Conservation (phyloP, 2,797 vertebrate species). For the Macroramphosus scolopax region DNA sequence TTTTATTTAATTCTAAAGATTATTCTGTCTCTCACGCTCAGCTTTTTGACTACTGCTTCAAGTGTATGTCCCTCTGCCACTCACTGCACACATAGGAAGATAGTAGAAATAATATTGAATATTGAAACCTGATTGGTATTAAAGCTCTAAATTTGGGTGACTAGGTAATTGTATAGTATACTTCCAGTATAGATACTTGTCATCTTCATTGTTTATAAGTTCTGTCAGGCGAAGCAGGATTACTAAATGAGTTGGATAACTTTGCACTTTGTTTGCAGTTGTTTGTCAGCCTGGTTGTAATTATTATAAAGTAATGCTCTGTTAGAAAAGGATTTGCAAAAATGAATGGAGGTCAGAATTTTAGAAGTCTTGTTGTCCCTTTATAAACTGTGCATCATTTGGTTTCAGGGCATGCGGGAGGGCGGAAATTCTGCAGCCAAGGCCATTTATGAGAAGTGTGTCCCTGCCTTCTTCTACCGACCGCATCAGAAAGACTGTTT, state of each 20-base stretch:
- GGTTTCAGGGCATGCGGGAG: conserved; percentile 83
- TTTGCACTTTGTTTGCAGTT: no score
- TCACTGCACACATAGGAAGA: background rate
- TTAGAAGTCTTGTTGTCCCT: background rate
- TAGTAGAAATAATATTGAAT: background rate
- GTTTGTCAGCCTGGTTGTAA: no score
- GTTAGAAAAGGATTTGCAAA: background rate
- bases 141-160: no score
- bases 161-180: no score
- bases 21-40: background rate
- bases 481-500: conserved; percentile 82
- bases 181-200: no score
- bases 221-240: no score
- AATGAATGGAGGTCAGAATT: background rate
- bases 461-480: conserved; percentile 86
- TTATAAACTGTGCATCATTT: conserved; percentile 3
- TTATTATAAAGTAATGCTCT: background rate
- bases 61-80: background rate
- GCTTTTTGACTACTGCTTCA: background rate
- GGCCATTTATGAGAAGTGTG: conserved; percentile 81
- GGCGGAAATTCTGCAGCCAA: conserved; percentile 81
- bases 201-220: no score
- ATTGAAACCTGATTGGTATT: background rate
- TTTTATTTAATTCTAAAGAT: background rate
- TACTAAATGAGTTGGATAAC: no score